Conservation (phyloP, 2,113 vertebrate species). For the Butorides virescens region DNA sequence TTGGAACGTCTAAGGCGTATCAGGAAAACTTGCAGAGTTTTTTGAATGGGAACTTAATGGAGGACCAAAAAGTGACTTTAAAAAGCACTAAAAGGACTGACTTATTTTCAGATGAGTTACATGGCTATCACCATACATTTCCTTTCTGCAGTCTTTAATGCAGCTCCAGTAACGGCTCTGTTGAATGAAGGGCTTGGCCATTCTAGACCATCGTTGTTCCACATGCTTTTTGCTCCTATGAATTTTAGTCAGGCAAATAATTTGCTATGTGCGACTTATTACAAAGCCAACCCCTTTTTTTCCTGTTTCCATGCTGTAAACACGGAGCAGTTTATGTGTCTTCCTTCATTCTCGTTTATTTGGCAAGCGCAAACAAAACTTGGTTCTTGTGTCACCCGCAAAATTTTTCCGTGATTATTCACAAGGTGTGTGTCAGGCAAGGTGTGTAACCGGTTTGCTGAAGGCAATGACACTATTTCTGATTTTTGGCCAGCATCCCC, state of each 20-base stretch:
- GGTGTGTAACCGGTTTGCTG: background rate
- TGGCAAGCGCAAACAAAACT: background rate
- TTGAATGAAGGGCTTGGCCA: background rate
- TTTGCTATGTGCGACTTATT: background rate
- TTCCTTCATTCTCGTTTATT: background rate
- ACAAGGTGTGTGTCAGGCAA: background rate
- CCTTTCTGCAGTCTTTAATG: background rate
- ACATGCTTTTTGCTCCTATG: background rate
- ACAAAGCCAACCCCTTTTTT: background rate
- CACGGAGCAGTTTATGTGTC: background rate
- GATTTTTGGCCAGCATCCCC: background rate
- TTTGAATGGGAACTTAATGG: background rate
- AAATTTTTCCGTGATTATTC: background rate
- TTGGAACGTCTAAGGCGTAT: background rate
- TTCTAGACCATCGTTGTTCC: background rate
- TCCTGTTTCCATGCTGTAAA: background rate
- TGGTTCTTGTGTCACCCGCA: background rate
- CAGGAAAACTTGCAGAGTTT: background rate
- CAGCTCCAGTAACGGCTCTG: background rate
- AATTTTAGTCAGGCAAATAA: background rate
- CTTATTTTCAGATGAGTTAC: background rate
- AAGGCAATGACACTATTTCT: background rate
- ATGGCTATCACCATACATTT: background rate
- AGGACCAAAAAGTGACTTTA: background rate
- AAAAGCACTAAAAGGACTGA: background rate